Evolutionary conservation across 92 coral and sea anemone species (phyloP).

Genomic region (Metridium senile): DNA sequence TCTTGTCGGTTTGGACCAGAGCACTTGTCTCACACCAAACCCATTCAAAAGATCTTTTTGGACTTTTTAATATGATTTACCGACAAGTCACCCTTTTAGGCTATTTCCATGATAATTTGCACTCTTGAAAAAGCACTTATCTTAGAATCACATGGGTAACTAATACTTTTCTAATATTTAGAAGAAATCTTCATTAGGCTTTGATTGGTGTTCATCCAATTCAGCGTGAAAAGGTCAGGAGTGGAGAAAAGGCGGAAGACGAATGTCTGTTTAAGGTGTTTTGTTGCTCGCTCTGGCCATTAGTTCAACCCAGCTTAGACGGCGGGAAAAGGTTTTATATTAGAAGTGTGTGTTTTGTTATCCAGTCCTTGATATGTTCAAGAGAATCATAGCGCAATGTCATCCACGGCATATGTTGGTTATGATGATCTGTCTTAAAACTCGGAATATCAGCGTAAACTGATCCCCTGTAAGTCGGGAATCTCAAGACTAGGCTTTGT

Average conservation of each 20-base stretch:
- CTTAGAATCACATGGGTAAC: conserved; percentile 27
- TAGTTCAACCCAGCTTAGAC: conserved; percentile 6
- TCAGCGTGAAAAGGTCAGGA: conserved; percentile 31
- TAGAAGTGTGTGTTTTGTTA: conserved; percentile 35
- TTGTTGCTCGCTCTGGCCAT: conserved; percentile 18
- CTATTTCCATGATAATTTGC: conserved; percentile 35
- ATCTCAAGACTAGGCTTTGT: conserved; percentile 39
- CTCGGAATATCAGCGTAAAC: conserved; percentile 33
- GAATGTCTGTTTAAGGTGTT: conserved; percentile 28
- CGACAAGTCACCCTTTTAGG: conserved; percentile 28
- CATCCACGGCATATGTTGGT: conserved; percentile 14
- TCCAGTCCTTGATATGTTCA: conserved; percentile 22
- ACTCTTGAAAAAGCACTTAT: conserved; percentile 32
- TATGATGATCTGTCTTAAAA: conserved; percentile 27
- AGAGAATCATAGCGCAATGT: conserved; percentile 30
- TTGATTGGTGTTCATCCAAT: conserved; percentile 28
- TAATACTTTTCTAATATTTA: conserved; percentile 33
- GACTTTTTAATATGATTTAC: conserved; percentile 35
- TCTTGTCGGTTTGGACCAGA: conserved; percentile 15
- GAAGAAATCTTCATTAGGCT: conserved; percentile 26
- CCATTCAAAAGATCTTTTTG: conserved; percentile 19
- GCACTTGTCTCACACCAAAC: conserved; percentile 29
- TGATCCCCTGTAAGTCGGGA: conserved; percentile 46
- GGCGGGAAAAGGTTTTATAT: conserved; percentile 15
- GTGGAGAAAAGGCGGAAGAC: background rate